These are phyloP conservation scores for Pissodes strobi DNA, from an alignment of 1,140 invertebrate species.

Conservation along the genomic window DNA sequence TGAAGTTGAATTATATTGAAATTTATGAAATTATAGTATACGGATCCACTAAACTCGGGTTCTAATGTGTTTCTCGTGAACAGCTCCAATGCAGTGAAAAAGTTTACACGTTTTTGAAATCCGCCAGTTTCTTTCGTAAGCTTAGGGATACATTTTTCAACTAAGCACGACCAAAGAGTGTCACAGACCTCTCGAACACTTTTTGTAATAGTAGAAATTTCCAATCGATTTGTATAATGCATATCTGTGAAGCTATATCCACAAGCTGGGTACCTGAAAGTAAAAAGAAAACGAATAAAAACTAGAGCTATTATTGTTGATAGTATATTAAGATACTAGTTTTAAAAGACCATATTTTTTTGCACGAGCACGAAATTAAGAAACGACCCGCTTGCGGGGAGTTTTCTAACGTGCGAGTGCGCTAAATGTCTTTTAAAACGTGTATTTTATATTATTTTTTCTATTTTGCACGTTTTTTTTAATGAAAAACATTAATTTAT, in stretches of 20 bases:
- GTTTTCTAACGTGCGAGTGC: no score
- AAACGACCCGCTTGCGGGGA: no score
- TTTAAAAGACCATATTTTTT: no score
- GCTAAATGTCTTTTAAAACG: no score
- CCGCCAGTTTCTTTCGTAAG: not conserved
- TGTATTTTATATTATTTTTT: no score
- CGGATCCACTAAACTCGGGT: conserved; percentile 50
- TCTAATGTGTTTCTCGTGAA: conserved; percentile 54
- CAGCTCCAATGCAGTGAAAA: no score
- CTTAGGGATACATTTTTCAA: conserved; percentile 1
- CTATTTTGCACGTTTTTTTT: no score
- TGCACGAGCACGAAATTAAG: no score
- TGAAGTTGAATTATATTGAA: conserved; percentile 52
- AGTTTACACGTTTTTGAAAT: conserved; percentile 47
- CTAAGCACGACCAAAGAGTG: conserved; percentile 3
- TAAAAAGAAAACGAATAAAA: not conserved
- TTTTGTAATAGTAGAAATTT: not conserved
- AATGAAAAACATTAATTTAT: no score
- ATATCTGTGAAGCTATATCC: conserved; percentile 5
- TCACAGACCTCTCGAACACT: no score
- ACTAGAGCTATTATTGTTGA: no score
- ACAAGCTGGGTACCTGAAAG: not conserved
- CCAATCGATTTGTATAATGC: not conserved
- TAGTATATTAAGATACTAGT: no score
- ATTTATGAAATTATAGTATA: conserved; percentile 54